These are phyloP conservation scores for Oryzias sinensis DNA, from an alignment of 2,797 vertebrate genomes.

Conservation along the genomic window DNA sequence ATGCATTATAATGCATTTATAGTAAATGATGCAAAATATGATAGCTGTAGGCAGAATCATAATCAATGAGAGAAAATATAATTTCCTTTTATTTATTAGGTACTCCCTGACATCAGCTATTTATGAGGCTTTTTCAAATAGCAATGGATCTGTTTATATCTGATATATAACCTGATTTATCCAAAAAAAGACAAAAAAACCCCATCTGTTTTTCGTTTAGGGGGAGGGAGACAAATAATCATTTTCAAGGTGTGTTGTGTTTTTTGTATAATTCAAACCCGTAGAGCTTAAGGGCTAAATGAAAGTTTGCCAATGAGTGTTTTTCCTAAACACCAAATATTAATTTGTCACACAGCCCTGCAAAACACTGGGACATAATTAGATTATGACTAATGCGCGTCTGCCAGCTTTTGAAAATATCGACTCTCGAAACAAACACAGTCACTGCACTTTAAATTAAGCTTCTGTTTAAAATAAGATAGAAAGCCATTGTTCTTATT, in stretches of 20 bases:
- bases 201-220: background rate
- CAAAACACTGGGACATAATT: slow-evolving; percentile 14
- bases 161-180: too few relatives aligned
- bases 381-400: slow-evolving; percentile 25
- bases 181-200: too few relatives aligned
- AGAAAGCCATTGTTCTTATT: background rate
- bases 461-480: slow-evolving; percentile 25
- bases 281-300: slow-evolving; percentile 13
- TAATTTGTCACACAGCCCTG: slow-evolving; percentile 17
- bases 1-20: too few relatives aligned
- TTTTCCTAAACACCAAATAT: slow-evolving; percentile 28
- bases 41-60: too few relatives aligned
- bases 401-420: slow-evolving; percentile 15
- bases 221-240: slow-evolving; percentile 2
- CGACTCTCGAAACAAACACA: slow-evolving; percentile 8
- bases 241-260: slow-evolving; percentile 13
- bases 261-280: slow-evolving; percentile 26
- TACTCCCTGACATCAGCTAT: too few relatives aligned
- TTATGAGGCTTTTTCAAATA: too few relatives aligned
- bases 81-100: too few relatives aligned
- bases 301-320: slow-evolving; percentile 17
- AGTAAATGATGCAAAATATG: too few relatives aligned
- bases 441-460: slow-evolving; percentile 22
- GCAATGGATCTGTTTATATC: too few relatives aligned
- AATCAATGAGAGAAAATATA: too few relatives aligned